A percentile compares a stretch with the other conserved stretches of the same genome.
Conservation (phyloP, 2,113 vertebrate species). For the Trematomus loennbergii region DNA sequence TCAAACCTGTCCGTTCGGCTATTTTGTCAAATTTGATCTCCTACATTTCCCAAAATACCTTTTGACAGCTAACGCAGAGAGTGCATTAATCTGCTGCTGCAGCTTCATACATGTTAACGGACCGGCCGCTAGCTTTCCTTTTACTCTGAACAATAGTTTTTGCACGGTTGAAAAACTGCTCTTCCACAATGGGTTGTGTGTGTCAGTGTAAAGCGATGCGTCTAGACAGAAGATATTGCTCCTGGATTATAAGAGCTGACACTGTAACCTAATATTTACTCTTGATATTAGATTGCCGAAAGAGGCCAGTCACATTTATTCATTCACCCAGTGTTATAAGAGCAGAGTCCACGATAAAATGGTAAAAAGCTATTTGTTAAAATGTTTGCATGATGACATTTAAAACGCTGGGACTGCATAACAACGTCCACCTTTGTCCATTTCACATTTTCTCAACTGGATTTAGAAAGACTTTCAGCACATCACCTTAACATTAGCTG, state of each 20-base stretch:
- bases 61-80: conserved; percentile 26
- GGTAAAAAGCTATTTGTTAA: background rate
- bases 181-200: background rate
- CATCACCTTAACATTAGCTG: conserved; percentile 3
- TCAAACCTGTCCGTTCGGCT: conserved; percentile 9
- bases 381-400: background rate
- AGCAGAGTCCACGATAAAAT: background rate
- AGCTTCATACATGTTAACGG: conserved; percentile 1
- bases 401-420: background rate
- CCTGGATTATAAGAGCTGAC: background rate
- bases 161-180: background rate
- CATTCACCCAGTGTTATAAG: conserved; percentile 3
- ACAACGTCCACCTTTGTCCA: background rate
- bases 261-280: conserved; percentile 20
- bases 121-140: background rate
- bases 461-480: conserved; percentile 7
- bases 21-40: background rate
- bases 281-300: background rate
- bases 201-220: conserved; percentile 4
- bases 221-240: conserved; percentile 27
- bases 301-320: conserved; percentile 10
- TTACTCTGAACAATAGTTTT: background rate
- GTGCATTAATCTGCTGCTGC: background rate
- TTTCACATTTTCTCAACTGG: background rate
- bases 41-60: background rate